Percentiles rank a stretch among this genome's conserved stretches.
Evolutionary conservation across 2,888 invertebrate species (phyloP).

Genomic region (Cryptocheilus praepositus): DNA sequence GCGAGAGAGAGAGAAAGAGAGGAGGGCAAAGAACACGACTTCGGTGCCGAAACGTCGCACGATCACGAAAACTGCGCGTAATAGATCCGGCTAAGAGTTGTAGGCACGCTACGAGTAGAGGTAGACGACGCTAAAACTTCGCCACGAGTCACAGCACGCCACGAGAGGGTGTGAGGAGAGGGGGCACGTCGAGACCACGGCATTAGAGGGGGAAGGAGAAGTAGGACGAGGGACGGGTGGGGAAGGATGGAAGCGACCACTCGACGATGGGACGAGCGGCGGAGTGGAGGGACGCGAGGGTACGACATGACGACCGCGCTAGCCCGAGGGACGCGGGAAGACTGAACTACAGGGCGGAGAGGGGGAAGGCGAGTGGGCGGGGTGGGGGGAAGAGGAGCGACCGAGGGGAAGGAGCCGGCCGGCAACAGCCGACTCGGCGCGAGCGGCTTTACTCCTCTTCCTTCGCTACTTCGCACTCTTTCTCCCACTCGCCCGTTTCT

Average conservation of each 20-base stretch:
- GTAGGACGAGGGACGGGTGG: conserved; percentile 17
- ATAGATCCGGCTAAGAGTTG: conserved; percentile 66
- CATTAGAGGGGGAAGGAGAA: conserved; percentile 19
- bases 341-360: conserved; percentile 35
- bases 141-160: conserved; percentile 64
- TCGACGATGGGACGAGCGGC: conserved; percentile 27
- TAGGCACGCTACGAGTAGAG: conserved; percentile 66
- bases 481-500: not conserved
- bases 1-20: not conserved
- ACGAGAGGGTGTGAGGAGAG: conserved; percentile 32
- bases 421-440: conserved; percentile 51
- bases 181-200: conserved; percentile 14
- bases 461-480: conserved; percentile 21
- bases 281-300: conserved; percentile 31
- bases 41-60: too few relatives aligned
- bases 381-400: conserved; percentile 16
- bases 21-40: not conserved
- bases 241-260: conserved; percentile 27
- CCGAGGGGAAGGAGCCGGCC: conserved; percentile 39
- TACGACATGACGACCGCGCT: conserved; percentile 38
- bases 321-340: conserved; percentile 44
- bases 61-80: conserved; percentile 59
- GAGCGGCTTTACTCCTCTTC: conserved; percentile 22
- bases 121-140: conserved; percentile 68
- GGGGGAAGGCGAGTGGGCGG: conserved; percentile 16